Evolutionary conservation across 2,797 vertebrate species (phyloP).

Genomic region (Enteromius paludinosus): DNA sequence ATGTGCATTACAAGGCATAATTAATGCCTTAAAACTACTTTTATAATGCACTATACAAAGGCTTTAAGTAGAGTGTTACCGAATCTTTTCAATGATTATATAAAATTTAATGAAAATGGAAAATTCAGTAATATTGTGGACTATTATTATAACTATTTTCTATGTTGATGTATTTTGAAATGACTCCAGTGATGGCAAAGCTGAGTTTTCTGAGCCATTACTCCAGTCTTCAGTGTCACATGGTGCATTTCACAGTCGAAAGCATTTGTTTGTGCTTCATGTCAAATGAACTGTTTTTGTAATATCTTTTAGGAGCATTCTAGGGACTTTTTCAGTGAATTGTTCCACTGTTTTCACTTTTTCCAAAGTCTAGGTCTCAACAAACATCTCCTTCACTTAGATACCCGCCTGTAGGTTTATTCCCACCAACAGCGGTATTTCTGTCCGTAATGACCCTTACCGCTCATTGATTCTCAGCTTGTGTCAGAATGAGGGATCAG

Average conservation of each 20-base stretch:
- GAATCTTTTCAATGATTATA: no score
- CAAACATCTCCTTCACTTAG: slow-evolving; percentile 32
- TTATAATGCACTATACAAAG: no score
- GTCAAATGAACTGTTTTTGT: neutral
- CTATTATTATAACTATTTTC: neutral
- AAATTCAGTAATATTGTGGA: neutral
- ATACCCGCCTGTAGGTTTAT: slow-evolving; percentile 49
- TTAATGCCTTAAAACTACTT: no score
- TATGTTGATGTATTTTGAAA: neutral
- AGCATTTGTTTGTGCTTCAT: neutral
- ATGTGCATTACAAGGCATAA: no score
- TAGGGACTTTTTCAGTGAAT: neutral
- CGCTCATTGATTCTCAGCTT: slow-evolving; percentile 59
- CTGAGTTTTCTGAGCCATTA: neutral
- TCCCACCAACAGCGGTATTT: slow-evolving; percentile 48
- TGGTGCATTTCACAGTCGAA: neutral
- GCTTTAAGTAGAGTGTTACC: no score
- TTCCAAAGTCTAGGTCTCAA: slow-evolving; percentile 39
- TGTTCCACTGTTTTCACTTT: slow-evolving; percentile 4
- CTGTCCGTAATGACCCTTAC: slow-evolving; percentile 57
- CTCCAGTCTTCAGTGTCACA: neutral
- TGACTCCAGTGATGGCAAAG: neutral
- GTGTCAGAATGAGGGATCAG: slow-evolving; percentile 62
- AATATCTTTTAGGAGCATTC: neutral
- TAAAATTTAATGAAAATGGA: neutral